Base-by-base conservation (phyloP, 2,888 invertebrate species). In the Eupeodes luniger region DNA sequence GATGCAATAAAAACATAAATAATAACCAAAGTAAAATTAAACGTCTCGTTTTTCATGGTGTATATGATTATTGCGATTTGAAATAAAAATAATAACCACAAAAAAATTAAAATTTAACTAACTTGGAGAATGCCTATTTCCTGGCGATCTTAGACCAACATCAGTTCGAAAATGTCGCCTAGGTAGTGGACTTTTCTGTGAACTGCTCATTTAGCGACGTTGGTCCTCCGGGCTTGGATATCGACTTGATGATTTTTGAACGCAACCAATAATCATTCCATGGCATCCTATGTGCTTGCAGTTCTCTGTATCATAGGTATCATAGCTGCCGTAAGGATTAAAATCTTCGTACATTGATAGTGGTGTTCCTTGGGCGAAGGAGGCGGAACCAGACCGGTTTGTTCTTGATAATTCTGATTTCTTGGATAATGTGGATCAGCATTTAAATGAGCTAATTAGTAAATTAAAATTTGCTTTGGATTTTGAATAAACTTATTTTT, bases 251-350 rank as follows among this genome's bases (percentile, higher is more conserved):
- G 96, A 96, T n/a, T 90, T 96, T 96, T 4, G 95, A 95, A 49
- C 96, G 94, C 96, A 98, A 98, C 98, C 98, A 99, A 0, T 98
- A 98, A 94, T 99, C 98, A 61, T 97, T 97, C 98, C 98, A 99
- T 91, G 95, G 95, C 94, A 94, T 94, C 3, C 95, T 93, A 91
- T 95, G 95, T 4, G 95, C 93, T 19, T 94, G 95, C 72, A 95
- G 89, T 90, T 95, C 95, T 51, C 95, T 92, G 90, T 95, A 95
- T 0, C 94, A n/a, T n/a, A n/a, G n/a, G n/a, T 92, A n/a, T 93
- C 92, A 85, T 94, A 93, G 6, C 94, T 92, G 0, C 93, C 94
- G 86, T 93, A 94, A 0, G 92, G 92, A 90, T 93, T 94, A 36
- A 94, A 92, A 88, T 94, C 94, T 75, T 92, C 94, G 74, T 92